Evolutionary conservation across 2,113 vertebrate genomes (phyloP).

Genomic region (Epinephelus fuscoguttatus): DNA sequence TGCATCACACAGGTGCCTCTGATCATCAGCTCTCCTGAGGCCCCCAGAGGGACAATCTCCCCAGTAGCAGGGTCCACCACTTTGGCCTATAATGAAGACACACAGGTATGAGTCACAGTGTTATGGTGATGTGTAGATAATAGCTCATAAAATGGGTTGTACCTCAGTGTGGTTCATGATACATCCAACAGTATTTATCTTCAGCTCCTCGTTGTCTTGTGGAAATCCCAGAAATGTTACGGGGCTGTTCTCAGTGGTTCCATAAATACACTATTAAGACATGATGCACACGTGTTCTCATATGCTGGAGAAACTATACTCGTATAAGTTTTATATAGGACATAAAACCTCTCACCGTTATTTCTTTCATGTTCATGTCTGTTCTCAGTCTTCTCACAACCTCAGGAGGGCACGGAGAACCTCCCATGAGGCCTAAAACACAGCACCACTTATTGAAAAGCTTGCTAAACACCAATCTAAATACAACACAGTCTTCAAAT

Average conservation of each 20-base stretch:
- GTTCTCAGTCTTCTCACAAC: constrained; percentile 82
- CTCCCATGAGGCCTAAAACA: constrained; percentile 87
- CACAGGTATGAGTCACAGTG: neutral
- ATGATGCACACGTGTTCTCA: neutral
- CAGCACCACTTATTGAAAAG: neutral
- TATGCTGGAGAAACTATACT: neutral
- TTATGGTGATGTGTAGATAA: neutral
- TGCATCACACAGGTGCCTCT: constrained; percentile 94
- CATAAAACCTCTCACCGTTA: constrained; percentile 77
- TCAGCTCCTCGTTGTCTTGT: constrained; percentile 83
- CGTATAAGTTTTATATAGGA: no score
- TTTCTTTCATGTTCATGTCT: constrained; percentile 86
- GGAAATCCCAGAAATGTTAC: constrained; percentile 90
- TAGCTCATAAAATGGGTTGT: neutral
- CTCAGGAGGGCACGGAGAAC: constrained; percentile 89
- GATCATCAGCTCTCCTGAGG: constrained; percentile 90
- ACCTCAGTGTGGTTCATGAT: constrained; percentile 93
- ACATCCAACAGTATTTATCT: constrained; percentile 87
- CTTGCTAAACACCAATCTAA: neutral
- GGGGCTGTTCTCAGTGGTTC: constrained; percentile 96
- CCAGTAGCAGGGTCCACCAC: constrained; percentile 85
- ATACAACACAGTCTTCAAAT: neutral
- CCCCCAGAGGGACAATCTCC: constrained; percentile 83
- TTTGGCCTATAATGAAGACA: constrained; percentile 86
- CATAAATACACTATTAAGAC: constrained; percentile 87